These are phyloP conservation scores for Amblyornis subalaris DNA, from an alignment of 2,113 vertebrate species.

Conservation along the genomic window DNA sequence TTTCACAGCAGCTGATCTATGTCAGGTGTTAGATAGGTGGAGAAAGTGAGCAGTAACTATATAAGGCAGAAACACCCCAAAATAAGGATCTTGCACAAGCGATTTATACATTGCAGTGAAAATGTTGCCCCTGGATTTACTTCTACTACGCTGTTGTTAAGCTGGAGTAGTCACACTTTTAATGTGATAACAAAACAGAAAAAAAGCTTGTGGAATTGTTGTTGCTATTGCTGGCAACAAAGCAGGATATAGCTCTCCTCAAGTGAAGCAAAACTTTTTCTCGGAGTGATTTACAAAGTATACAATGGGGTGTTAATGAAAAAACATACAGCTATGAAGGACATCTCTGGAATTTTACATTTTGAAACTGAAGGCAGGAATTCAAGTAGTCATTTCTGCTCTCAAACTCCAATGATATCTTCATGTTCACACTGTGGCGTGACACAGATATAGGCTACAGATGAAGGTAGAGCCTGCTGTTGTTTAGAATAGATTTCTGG, in stretches of 20 bases:
- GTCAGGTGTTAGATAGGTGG: background rate
- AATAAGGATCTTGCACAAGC: background rate
- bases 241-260: background rate
- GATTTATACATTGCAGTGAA: background rate
- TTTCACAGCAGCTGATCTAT: background rate
- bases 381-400: background rate
- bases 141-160: background rate
- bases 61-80: background rate
- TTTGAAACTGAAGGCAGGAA: background rate
- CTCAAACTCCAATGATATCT: background rate
- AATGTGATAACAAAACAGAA: background rate
- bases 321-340: background rate
- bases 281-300: background rate
- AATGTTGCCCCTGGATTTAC: background rate
- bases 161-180: background rate
- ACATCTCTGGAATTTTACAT: background rate
- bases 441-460: background rate
- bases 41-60: background rate
- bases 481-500: background rate
- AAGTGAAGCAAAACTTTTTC: background rate
- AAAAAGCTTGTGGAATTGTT: background rate
- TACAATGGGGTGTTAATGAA: background rate
- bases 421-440: accelerated
- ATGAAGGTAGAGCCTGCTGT: background rate
- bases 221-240: background rate